These are phyloP conservation scores for Siniperca scherzeri DNA, from an alignment of 2,797 vertebrate genomes.

Conservation along the genomic window DNA sequence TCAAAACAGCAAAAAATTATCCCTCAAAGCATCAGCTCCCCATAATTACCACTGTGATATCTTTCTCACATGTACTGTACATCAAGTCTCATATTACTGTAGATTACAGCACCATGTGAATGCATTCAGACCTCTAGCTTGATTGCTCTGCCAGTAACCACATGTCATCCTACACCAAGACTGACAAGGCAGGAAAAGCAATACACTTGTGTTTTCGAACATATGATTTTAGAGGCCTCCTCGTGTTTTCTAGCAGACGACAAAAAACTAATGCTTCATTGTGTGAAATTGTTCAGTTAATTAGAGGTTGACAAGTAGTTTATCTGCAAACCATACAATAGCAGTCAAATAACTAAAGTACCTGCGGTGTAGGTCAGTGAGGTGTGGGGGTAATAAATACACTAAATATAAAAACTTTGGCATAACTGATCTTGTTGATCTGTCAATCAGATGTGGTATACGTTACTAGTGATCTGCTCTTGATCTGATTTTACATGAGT, in stretches of 20 bases:
- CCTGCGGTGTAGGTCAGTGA: not conserved
- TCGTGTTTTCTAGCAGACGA: not conserved
- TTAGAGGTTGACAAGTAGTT: not conserved
- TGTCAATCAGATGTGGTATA: not conserved
- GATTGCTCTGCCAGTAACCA: not conserved
- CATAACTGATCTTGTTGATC: not conserved
- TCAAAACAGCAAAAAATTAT: not conserved
- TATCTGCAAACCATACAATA: slow-evolving; percentile 1
- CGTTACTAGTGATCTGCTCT: not conserved
- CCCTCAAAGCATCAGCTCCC: not conserved
- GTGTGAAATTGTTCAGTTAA: not conserved
- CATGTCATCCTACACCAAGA: slow-evolving; percentile 20
- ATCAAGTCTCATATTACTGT: slow-evolving; percentile 18
- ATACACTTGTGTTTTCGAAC: not conserved
- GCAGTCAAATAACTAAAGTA: not conserved
- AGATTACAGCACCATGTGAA: slow-evolving; percentile 3
- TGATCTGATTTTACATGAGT: not conserved
- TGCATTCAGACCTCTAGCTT: slow-evolving; percentile 8
- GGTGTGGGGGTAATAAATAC: not conserved
- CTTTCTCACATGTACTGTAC: not conserved
- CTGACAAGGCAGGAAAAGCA: slow-evolving; percentile 7
- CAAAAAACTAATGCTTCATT: not conserved
- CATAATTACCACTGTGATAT: slow-evolving; percentile 2
- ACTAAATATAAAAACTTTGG: not conserved
- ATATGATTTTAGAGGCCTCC: not conserved